Evolutionary conservation across 2,888 invertebrate genomes (phyloP).

Genomic region (Metacarcinus magister): DNA sequence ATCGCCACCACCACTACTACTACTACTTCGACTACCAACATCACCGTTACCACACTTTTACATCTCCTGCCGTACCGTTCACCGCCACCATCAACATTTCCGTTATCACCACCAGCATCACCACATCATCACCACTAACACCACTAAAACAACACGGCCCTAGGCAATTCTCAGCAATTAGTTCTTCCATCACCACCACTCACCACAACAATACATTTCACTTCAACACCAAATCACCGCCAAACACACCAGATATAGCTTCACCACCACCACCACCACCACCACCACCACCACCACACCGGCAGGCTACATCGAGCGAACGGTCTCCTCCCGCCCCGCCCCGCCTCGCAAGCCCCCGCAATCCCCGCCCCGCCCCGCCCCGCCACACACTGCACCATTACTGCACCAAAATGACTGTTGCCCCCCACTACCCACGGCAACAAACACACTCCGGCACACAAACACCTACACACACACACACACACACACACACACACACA

Average conservation of each 20-base stretch:
- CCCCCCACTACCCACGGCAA: not conserved
- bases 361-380: not conserved
- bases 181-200: not conserved
- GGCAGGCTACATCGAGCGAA: not conserved
- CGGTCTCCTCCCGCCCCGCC: not conserved
- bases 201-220: not conserved
- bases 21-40: not conserved
- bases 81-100: not conserved
- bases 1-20: constrained; percentile 30
- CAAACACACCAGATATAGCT: not conserved
- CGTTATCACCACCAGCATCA: not conserved
- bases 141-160: not conserved
- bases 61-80: not conserved
- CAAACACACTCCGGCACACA: not conserved
- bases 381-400: constrained; percentile 1
- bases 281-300: not conserved
- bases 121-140: constrained; percentile 40
- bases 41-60: not conserved
- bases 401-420: not conserved
- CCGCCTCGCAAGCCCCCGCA: not conserved
- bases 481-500: constrained; percentile 56
- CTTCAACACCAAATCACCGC: not conserved
- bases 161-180: too few species aligned
- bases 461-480: not conserved
- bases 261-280: not conserved